Evolutionary conservation across 2,113 vertebrate genomes (phyloP), one percentile per base, ranked within the genome.

Genomic region (Thunnus thynnus): DNA sequence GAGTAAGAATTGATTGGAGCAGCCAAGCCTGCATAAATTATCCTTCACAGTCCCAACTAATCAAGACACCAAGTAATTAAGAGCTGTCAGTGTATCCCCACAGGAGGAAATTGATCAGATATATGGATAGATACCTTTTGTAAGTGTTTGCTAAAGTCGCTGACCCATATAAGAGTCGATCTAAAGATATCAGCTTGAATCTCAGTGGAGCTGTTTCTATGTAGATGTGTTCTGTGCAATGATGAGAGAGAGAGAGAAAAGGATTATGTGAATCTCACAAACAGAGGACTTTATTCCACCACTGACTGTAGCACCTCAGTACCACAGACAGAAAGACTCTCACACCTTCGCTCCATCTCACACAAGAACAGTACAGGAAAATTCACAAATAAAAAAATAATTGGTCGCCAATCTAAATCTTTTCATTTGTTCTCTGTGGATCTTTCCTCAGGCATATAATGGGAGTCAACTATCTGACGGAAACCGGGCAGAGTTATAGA

Each of bases 271-370:
- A 77, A 55, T 93, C 92, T 95, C 94, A 95, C 94, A 95, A 93
- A 94, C 90, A 65, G 86, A 94, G 92, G 91, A 94, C 91, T 95
- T 96, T 95, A 95, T 94, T 95, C 71, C 48, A 76, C 86, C 58
- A 56, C 83, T 73, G 74, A 81, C 89, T 86, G 87, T 67, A 89
- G 79, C 51, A 73, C 54, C 6, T 41, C 2, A 65, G 82, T 50
- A 70, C 74, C 32, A 61, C 90, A 92, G 88, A 90, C 88, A 88
- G 71, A 84, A 66, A 65, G 60, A 78, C 64, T 76, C 66, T 80
- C 82, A 88, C 86, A 87, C 78, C 80, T 87, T 76, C 13, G 70
- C 81, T 52, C 79, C 85, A 76, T 74, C 68, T 83, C 69, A 91
- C 89, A 92, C 85, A 91, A 86, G 84, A 87, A 90, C 93, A 94